These are phyloP conservation scores for Calliphora vicina DNA, from an alignment of 1,140 invertebrate species.

Conservation along the genomic window DNA sequence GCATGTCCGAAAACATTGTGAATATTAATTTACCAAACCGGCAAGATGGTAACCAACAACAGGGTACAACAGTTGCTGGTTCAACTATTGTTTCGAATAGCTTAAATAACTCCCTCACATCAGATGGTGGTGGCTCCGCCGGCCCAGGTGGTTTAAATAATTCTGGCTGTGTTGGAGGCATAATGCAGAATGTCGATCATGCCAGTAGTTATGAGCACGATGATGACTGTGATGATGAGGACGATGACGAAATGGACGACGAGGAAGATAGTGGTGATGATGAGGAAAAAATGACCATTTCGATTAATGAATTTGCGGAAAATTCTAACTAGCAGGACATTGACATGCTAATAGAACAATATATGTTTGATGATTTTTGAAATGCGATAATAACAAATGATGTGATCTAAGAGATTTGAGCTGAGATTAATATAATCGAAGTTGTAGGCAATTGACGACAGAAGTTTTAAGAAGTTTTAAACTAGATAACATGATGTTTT, in stretches of 20 bases:
- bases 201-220: constrained; percentile 22
- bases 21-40: not conserved
- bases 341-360: constrained; percentile 62
- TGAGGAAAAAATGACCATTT: constrained; percentile 76
- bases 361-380: constrained; percentile 45
- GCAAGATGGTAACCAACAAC: not conserved
- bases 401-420: not conserved
- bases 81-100: constrained; percentile 50
- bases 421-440: not conserved
- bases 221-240: constrained; percentile 68
- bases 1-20: not conserved
- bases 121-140: constrained; percentile 28
- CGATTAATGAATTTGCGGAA: constrained; percentile 64
- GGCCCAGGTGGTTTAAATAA: not conserved
- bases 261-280: constrained; percentile 70
- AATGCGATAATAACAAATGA: not conserved
- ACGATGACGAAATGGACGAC: constrained; percentile 66
- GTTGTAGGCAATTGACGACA: not conserved
- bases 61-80: constrained; percentile 55
- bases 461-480: not conserved
- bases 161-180: not conserved
- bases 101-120: not conserved
- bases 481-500: no score
- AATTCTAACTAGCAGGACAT: constrained; percentile 60
- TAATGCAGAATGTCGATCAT: constrained; percentile 9